Evolutionary conservation across 2,888 invertebrate genomes (phyloP).

Genomic region (Ichneumon xanthorius): DNA sequence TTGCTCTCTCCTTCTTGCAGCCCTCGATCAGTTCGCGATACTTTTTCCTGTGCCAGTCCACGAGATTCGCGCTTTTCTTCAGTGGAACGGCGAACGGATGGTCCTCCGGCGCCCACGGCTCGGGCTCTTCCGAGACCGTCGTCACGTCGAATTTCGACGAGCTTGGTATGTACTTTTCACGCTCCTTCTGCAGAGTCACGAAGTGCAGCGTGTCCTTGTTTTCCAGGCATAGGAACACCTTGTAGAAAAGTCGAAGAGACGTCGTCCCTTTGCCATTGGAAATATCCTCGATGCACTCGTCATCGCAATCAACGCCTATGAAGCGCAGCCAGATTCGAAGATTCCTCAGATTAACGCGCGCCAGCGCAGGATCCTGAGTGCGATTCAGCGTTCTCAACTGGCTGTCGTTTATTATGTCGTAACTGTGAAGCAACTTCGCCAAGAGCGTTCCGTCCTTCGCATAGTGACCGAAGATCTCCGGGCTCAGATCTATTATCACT

Average conservation of each 20-base stretch:
- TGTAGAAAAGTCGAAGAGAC: conserved; percentile 87
- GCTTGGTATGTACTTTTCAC: conserved; percentile 74
- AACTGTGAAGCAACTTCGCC: conserved; percentile 86
- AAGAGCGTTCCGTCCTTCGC: conserved; percentile 87
- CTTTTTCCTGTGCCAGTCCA: conserved; percentile 87
- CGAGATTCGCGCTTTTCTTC: conserved; percentile 85
- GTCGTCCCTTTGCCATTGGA: conserved; percentile 85
- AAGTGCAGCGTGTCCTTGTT: conserved; percentile 87
- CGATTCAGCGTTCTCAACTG: conserved; percentile 85
- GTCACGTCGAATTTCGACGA: conserved; percentile 77
- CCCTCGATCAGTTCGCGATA: conserved; percentile 85
- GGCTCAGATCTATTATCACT: conserved; percentile 86
- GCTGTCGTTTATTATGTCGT: conserved; percentile 87
- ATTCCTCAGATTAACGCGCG: conserved; percentile 86
- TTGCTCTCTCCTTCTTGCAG: conserved; percentile 84
- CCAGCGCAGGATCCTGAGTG: conserved; percentile 84
- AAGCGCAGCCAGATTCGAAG: conserved; percentile 86
- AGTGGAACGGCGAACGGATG: conserved; percentile 85
- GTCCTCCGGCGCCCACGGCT: conserved; percentile 53
- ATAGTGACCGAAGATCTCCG: conserved; percentile 86
- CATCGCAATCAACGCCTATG: conserved; percentile 85
- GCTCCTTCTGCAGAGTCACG: conserved; percentile 85
- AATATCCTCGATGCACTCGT: conserved; percentile 85
- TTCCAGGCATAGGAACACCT: conserved; percentile 87
- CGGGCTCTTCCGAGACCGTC: conserved; percentile 71